Base-by-base conservation (phyloP, 2,888 invertebrate genomes). In the Heteromyza rotundicornis region DNA sequence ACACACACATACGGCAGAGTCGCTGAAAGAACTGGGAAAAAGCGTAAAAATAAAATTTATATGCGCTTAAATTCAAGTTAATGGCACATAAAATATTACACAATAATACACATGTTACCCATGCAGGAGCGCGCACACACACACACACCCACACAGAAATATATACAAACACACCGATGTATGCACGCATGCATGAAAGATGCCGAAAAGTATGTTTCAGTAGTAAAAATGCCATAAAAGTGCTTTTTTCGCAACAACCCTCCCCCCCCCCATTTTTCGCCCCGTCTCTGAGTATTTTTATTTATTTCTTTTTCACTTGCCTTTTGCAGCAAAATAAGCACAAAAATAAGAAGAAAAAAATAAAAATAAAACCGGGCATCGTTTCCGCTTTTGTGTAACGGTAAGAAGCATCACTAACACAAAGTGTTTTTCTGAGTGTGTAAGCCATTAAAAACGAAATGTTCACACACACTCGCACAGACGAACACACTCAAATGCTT, bases 31-130 rank as follows among this genome's bases (percentile, higher is more conserved):
- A 40, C 8, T 7, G 3, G 40, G n/a, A 40, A 47, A 53, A 53
- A 50, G 12, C 19, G 19, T 19, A 58, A 58, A 40, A 57, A 57
- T 51, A 51, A 50, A 59, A 59, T 44, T 59, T 59, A 59, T 59
- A 52, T 59, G 52, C 58, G 58, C 58, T 59, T 52, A 59, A 59
- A 59, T 52, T 59, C 60, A 59, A 61, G 61, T 64, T 64, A 64
- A 62, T 64, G 61, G 64, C 61, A 53, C 60, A 64, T 64, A 60
- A 64, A 64, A 64, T 64, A 64, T 60, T 60, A 63, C 59, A 63
- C 63, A 64, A 58, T 50, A 64, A 62, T 62, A 58, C 58, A 59
- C 58, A 62, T 58, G 62, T 59, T 54, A 32, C 53, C 40, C 55
- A 40, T 22, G 36, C 35, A 40, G 16, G 23, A 49, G 23, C 35